phyloP scores from a whole-genome alignment of 1,140 invertebrate species.

The Parasteatoda tepidariorum region DNA sequence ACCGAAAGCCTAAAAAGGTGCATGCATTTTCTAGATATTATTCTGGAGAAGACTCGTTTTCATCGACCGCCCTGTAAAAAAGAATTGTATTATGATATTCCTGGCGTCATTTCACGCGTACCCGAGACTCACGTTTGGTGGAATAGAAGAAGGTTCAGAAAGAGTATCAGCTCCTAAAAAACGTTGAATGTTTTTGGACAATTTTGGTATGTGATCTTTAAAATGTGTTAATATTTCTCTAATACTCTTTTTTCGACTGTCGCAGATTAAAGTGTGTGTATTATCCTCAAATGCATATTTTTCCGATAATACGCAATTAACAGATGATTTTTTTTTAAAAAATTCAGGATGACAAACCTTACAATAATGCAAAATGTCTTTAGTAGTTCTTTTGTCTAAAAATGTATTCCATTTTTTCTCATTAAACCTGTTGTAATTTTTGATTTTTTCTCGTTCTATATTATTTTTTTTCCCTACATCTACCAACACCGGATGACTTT shows the following conservation, averaged over 20 bases:
- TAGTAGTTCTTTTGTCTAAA: neutral
- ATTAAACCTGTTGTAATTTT: neutral
- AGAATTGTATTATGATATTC: too few species aligned
- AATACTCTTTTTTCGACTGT: neutral
- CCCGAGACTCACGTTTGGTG: too few species aligned
- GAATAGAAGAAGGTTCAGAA: too few species aligned
- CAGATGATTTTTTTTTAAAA: constrained; percentile 1
- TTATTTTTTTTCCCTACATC: constrained; percentile 13
- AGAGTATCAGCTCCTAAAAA: too few species aligned
- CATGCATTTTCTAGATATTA: too few species aligned
- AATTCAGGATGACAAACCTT: neutral
- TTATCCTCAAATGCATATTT: neutral
- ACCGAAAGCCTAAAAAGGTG: too few species aligned
- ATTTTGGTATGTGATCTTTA: neutral
- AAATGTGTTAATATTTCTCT: neutral
- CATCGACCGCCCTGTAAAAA: too few species aligned
- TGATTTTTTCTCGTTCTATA: neutral
- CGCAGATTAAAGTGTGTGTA: constrained; percentile 22
- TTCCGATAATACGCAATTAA: neutral
- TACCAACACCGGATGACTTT: constrained; percentile 15
- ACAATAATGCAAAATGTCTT: neutral
- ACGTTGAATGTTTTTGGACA: neutral
- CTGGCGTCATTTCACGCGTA: too few species aligned
- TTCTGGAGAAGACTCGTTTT: too few species aligned
- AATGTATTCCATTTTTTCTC: constrained; percentile 34